These are phyloP conservation scores for Edolisoma coerulescens DNA, from an alignment of 2,113 vertebrate genomes.

Conservation along the genomic window DNA sequence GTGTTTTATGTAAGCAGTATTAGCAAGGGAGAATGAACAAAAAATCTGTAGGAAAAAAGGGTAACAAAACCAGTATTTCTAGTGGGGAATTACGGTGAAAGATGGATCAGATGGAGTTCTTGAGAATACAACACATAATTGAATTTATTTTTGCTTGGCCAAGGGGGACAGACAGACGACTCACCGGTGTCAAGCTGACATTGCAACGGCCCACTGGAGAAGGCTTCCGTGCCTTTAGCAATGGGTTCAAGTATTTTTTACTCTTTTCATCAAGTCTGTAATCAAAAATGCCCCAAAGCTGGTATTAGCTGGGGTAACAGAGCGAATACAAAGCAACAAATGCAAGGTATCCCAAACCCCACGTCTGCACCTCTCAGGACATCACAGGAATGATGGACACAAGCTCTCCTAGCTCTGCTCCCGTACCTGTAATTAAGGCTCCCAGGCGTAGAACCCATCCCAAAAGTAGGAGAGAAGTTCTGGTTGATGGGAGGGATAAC, in stretches of 20 bases:
- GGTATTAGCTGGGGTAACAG: neutral
- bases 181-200: constrained; percentile 70
- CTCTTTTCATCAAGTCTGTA: constrained; percentile 75
- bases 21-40: neutral
- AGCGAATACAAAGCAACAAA: neutral
- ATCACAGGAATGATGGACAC: neutral
- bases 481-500: constrained; percentile 68
- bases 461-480: constrained; percentile 42
- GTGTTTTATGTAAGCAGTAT: neutral
- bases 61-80: neutral
- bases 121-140: neutral
- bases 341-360: neutral
- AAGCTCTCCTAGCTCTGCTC: neutral
- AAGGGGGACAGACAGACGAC: neutral
- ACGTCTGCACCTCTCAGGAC: neutral
- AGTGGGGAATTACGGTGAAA: neutral
- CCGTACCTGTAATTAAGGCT: constrained; percentile 73
- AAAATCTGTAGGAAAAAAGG: neutral
- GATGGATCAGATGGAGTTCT: neutral
- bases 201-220: constrained; percentile 52
- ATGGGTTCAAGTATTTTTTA: constrained; percentile 67
- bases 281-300: neutral
- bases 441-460: constrained; percentile 32
- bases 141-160: neutral
- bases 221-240: constrained; percentile 65